Percentiles rank a stretch among this genome's conserved stretches.
Evolutionary conservation across 1,140 invertebrate genomes (phyloP).

Genomic region (Lepidurus packardi): DNA sequence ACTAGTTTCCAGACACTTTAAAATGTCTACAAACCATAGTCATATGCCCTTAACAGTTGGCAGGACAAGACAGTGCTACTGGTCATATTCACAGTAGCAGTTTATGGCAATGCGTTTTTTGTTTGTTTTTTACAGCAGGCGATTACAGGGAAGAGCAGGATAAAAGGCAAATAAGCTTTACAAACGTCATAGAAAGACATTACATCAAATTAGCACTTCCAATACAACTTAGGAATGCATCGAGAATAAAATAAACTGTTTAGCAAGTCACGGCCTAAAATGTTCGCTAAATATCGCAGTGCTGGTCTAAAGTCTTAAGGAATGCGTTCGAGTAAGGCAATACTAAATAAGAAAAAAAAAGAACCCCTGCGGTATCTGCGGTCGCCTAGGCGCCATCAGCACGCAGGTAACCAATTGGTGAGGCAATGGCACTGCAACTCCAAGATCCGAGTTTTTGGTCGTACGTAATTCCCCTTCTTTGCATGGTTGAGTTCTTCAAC

Average conservation of each 20-base stretch:
- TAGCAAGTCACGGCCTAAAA: background rate
- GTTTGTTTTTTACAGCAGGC: background rate
- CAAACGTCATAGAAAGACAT: background rate
- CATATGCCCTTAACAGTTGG: background rate
- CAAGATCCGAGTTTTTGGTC: background rate
- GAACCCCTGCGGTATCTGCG: background rate
- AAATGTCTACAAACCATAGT: background rate
- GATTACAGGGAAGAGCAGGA: too few relatives aligned
- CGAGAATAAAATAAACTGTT: background rate
- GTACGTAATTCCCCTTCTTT: background rate
- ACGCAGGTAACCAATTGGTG: constrained; percentile 10
- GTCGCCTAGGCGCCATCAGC: constrained; percentile 6
- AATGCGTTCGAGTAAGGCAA: background rate
- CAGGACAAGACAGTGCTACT: background rate
- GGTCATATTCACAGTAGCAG: background rate
- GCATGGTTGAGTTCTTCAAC: background rate
- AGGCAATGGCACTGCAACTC: constrained; percentile 8
- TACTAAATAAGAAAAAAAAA: background rate
- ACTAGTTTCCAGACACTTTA: background rate
- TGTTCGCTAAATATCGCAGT: background rate
- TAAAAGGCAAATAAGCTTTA: too few relatives aligned
- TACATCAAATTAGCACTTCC: background rate
- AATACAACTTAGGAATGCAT: background rate
- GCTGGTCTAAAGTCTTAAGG: constrained; percentile 3
- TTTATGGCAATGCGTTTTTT: background rate